Evolutionary conservation across 2,888 invertebrate species (phyloP).

Genomic region (Tillus elongatus): DNA sequence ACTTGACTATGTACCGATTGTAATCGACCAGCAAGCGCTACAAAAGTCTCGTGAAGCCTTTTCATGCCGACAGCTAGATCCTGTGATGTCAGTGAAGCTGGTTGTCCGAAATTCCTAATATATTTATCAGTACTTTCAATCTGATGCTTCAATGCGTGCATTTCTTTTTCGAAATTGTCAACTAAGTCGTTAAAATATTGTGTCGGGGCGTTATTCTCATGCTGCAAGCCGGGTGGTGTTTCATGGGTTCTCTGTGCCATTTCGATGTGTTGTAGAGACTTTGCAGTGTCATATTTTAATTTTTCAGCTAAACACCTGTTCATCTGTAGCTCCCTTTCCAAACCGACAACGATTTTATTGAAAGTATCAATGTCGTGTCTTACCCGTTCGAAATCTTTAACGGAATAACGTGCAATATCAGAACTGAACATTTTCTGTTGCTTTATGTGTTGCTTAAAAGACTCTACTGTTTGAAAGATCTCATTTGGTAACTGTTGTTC

Average conservation of each 20-base stretch:
- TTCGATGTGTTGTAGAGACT: constrained; percentile 62
- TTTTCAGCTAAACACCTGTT: constrained; percentile 53
- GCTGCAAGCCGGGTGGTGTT: constrained; percentile 64
- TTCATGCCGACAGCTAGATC: constrained; percentile 71
- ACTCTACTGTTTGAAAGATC: constrained; percentile 66
- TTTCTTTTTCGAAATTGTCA: constrained; percentile 60
- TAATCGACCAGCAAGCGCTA: constrained; percentile 77
- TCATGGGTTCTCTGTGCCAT: constrained; percentile 72
- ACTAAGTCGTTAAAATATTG: constrained; percentile 62
- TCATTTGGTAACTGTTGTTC: constrained; percentile 66
- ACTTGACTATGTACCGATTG: constrained; percentile 73
- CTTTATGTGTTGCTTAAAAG: constrained; percentile 76
- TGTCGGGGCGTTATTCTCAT: constrained; percentile 63
- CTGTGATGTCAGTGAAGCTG: constrained; percentile 57
- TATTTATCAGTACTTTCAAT: constrained; percentile 66
- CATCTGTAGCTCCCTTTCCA: constrained; percentile 54
- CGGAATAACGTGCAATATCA: constrained; percentile 60
- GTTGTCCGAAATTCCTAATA: constrained; percentile 56
- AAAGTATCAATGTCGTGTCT: constrained; percentile 54
- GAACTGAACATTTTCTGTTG: constrained; percentile 74
- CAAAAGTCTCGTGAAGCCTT: constrained; percentile 76
- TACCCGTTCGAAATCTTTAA: constrained; percentile 53
- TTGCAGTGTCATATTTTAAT: constrained; percentile 63
- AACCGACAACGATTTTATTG: constrained; percentile 50
- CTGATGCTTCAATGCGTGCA: constrained; percentile 58